phyloP scores from a whole-genome alignment of 2,797 vertebrate species.

The Gymnopithys bicolor region DNA sequence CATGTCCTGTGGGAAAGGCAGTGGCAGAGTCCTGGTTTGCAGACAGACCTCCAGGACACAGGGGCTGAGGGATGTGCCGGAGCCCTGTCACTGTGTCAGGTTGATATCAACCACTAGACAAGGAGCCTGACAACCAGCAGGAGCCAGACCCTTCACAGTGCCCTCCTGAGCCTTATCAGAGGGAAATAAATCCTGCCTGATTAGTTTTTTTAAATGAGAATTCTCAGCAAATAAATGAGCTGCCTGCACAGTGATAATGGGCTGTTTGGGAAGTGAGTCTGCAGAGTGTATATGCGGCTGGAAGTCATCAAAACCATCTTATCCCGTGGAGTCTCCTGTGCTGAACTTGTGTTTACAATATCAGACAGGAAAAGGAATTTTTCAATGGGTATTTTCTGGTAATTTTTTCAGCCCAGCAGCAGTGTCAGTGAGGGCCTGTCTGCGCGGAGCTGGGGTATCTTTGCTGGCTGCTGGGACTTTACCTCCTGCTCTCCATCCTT shows the following conservation, averaged over 20 bases:
- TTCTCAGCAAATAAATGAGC: conserved; percentile 42
- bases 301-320: conserved; percentile 61
- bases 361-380: conserved; percentile 2
- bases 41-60: not conserved
- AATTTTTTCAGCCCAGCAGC: not conserved
- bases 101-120: not conserved
- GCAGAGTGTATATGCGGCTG: not conserved
- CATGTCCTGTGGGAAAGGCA: rapidly evolving
- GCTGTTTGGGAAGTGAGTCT: conserved; percentile 23
- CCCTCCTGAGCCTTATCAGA: conserved; percentile 43
- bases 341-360: conserved; percentile 33
- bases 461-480: not conserved
- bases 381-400: conserved; percentile 10
- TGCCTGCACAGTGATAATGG: conserved; percentile 18
- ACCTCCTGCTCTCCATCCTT: not conserved
- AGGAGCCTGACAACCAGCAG: not conserved
- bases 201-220: conserved; percentile 8
- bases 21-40: not conserved
- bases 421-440: not conserved
- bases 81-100: not conserved
- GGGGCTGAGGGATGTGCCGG: not conserved
- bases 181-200: conserved; percentile 42
- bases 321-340: not conserved
- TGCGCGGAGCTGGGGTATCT: not conserved
- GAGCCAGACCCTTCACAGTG: conserved; percentile 31